Evolutionary conservation across 2,888 invertebrate genomes (phyloP), one percentile per base, ranked within the genome.

Genomic region (Drosophila limbata): DNA sequence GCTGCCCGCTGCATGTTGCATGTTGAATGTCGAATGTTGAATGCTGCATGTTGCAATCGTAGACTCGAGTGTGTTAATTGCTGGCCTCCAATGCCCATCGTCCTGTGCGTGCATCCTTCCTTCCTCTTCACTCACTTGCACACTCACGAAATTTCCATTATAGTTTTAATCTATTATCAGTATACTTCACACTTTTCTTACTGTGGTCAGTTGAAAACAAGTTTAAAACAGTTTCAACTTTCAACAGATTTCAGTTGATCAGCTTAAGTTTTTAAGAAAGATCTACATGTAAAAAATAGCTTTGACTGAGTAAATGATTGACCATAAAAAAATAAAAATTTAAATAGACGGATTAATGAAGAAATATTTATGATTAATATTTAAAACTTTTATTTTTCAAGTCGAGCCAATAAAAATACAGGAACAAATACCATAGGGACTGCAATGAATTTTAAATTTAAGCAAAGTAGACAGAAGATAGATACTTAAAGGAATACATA

Each of bases 1-100:
- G 86, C 88, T 84, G 87, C 84, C 78, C 73, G 77, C 71, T 68
- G 25, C 56, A 25, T 62, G 57, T 44, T 11, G 50, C 31, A 61
- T 44, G 40, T 13, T 19, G 60, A 45, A 40, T 39, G 19, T 9
- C 21, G 31, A 25, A 21, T 70, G 78, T 77, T 84, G 78, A 73
- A 70, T 73, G 80, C 67, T 73, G 67, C 88, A 28, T 8, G 28
- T 87, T 85, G 78, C 81, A 73, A 50, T 59, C 69, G 28, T 25
- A 79, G 72, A 84, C 66, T 84, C 73, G 69, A 83, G 83, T 88
- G 83, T 83, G 86, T 88, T 83, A 83, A 83, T 83, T 83, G 83
- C 88, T 72, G 84, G 66, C 50, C 71, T 65, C 28, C 57, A 55
- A 40, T n/a, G 15, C 44, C 37, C 51, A 40, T 19, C 15, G 35